Evolutionary conservation across 1,140 invertebrate species (phyloP).

Genomic region (Coelopa frigida): DNA sequence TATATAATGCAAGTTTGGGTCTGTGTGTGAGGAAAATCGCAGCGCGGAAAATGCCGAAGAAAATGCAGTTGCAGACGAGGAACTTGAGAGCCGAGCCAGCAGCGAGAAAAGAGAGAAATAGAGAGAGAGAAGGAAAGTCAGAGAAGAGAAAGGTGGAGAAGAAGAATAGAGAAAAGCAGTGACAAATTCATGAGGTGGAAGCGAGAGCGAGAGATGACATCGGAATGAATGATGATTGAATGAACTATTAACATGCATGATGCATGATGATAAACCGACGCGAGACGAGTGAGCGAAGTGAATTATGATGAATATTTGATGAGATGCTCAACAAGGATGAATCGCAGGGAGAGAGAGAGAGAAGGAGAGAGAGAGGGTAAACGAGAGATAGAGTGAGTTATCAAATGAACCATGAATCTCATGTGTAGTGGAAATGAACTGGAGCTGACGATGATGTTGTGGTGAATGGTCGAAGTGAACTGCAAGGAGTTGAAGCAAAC

Average conservation of each 20-base stretch:
- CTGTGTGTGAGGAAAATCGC: no score
- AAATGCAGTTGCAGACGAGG: background rate
- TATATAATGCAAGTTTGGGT: no score
- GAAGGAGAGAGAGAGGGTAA: background rate
- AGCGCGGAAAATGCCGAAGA: background rate
- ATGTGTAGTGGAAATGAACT: no score
- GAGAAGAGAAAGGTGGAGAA: background rate
- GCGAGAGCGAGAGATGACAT: background rate
- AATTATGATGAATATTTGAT: no score
- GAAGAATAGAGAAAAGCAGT: conserved; percentile 4
- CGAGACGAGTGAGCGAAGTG: no score
- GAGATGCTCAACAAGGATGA: background rate
- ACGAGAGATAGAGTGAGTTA: background rate
- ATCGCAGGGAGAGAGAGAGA: background rate
- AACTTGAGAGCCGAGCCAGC: background rate
- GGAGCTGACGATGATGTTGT: no score
- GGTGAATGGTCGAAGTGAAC: no score
- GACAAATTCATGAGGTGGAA: conserved; percentile 3
- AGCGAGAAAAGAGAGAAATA: background rate
- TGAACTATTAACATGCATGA: no score
- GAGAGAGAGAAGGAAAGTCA: background rate
- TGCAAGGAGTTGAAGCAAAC: no score
- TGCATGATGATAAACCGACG: no score
- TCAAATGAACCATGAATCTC: no score
- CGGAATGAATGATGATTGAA: background rate